Evolutionary conservation across 2,888 invertebrate species (phyloP).

Genomic region (Thumatha senex): DNA sequence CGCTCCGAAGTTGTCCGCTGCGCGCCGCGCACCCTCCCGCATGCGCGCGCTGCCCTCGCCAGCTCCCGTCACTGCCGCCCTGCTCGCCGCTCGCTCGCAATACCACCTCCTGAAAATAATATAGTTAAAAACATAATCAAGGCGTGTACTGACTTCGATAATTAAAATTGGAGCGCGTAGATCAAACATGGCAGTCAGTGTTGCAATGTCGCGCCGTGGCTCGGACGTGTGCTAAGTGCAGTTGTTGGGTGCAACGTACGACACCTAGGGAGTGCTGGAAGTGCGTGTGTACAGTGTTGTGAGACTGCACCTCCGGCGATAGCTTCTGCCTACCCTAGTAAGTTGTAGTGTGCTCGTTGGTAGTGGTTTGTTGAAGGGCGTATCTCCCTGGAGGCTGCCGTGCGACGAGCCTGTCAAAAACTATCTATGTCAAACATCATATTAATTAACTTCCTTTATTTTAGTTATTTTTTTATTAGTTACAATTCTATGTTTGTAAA

Average conservation of each 20-base stretch:
- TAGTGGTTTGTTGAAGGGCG: conserved; percentile 9
- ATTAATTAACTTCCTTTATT: background rate
- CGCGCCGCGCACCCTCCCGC: conserved; percentile 49
- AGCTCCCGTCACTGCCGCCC: conserved; percentile 40
- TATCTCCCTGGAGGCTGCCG: conserved; percentile 7
- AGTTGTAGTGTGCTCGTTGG: conserved; percentile 10
- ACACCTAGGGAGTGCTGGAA: conserved; percentile 37
- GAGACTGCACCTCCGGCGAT: conserved; percentile 17
- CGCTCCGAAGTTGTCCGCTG: conserved; percentile 43
- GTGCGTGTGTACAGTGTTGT: conserved; percentile 34
- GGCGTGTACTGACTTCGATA: conserved; percentile 34
- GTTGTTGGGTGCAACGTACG: conserved; percentile 35
- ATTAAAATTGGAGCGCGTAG: conserved; percentile 21
- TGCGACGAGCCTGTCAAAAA: background rate
- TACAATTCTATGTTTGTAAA: no score
- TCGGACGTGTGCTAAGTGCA: conserved; percentile 21
- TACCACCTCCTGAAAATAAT: conserved; percentile 41
- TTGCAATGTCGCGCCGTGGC: conserved; percentile 3
- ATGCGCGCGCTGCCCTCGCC: conserved; percentile 46
- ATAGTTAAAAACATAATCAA: conserved; percentile 39
- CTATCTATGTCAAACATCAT: background rate
- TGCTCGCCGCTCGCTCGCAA: conserved; percentile 36
- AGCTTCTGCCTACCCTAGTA: conserved; percentile 19
- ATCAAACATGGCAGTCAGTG: conserved; percentile 31
- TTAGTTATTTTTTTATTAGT: no score